Base-by-base conservation (phyloP, 2,797 vertebrate genomes). In the Labroides dimidiatus region DNA sequence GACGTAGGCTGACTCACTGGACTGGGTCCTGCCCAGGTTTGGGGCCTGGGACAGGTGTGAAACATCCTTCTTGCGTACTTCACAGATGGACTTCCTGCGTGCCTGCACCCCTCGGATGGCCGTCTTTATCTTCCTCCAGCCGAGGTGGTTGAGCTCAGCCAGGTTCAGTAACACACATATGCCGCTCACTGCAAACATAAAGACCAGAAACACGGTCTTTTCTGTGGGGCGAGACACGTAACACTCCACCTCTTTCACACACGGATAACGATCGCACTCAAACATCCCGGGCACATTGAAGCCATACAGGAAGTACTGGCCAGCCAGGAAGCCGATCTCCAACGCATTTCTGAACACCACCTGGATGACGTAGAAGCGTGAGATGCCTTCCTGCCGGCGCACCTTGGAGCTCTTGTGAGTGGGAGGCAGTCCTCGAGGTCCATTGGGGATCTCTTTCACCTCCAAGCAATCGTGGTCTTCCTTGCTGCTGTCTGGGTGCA, bases 101-200 rank as follows among this genome's bases (percentile, higher is more conserved):
- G 95, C 95, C 72, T 93, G 94, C 5, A 92, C 96, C 0, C 96
- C 96, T 0, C 93, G 90, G 6, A 96, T 93, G 33, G 96, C 96
- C 1, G 94, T 92, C 53, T 94, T 94, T 77, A 96, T 95, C 90
- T 97, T 96, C 73, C 96, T 91, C 96, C 96, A 97, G 44, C 96
- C 96, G 8, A 97, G 87, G 83, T 97, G 96, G 92, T 97, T 96
- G 70, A 97, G 95, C 90, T 97, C 96, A 0, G 96, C 96, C 88
- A 97, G 80, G 92, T 97, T 97, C 79, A 97, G 95, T 70, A 96
- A 89, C 72, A 97, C 96, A 21, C 96, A 97, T 52, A 97, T 92
- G n/a, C 96, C 95, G 1, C 96, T 97, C 1, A 97, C 96, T 0
- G 96, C 96, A 2, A 97, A 97, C 96, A 97, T 97, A 80, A 97